Base-by-base conservation (phyloP, 2,113 vertebrate species). In the Callopanchax toddi region DNA sequence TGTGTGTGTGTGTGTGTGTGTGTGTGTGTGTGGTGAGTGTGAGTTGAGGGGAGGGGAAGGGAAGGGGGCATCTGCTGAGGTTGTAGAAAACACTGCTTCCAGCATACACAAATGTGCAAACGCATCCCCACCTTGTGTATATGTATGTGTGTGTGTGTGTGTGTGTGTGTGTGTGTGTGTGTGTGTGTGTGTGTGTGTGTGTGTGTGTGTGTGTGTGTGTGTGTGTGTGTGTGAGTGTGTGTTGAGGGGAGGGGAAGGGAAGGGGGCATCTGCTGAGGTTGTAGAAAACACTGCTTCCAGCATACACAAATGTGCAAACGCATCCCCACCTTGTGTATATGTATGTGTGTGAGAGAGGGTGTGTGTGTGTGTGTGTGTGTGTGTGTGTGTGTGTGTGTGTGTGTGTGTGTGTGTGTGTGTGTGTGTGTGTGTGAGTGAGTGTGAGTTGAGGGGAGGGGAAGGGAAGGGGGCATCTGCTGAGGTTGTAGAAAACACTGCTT, bases 31-130 rank as follows among this genome's bases (percentile, higher is more conserved):
- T n/a, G n/a, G n/a, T n/a, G n/a, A n/a, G n/a, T n/a, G n/a, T n/a
- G n/a, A n/a, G n/a, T 9, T 18, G 64, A 54, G 64, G n/a, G n/a
- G n/a, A n/a, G n/a, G n/a, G 64, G 65, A 58, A 55, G 36, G 74
- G 51, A 54, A 50, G 78, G 64, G 79, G 83, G 86, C 84, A 87
- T 88, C 75, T 87, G 89, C 87, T 89, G 87, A 90, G 86, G 84
- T 87, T 88, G 89, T 86, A 84, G 74, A 89, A 90, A 90, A 79
- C 81, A 87, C 78, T 0, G 83, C 89, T 88, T 78, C 83, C 71
- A 89, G 87, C 87, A 77, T 85, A 86, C 81, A 89, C 86, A 89
- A 90, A 90, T 85, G 83, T 87, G 85, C 85, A 89, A 86, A 86
- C 74, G 79, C 78, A 82, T 74, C n/a, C n/a, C n/a, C n/a, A n/a